Evolutionary conservation across 2,888 invertebrate species (phyloP).

Genomic region (Drosophila infuscata): DNA sequence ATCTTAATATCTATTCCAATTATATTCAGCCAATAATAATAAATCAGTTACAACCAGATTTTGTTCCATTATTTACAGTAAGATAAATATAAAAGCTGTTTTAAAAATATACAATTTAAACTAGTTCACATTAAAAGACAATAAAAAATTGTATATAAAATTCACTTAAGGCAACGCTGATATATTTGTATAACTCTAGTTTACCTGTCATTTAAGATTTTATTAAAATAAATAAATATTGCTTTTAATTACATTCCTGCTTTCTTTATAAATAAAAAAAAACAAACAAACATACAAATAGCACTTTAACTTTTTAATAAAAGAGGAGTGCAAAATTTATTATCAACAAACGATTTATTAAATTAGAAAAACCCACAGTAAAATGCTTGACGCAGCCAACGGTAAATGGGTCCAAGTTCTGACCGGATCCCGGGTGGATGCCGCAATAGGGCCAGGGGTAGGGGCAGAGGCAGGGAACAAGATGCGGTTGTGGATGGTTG

Average conservation of each 20-base stretch:
- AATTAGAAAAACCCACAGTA: constrained; percentile 69
- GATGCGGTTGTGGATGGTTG: constrained; percentile 29
- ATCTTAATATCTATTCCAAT: neutral
- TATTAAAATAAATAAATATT: neutral
- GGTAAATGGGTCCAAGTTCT: constrained; percentile 38
- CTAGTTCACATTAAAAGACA: neutral
- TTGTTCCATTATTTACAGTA: neutral
- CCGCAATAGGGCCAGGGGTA: neutral
- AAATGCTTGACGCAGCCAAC: constrained; percentile 50
- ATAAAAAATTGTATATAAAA: neutral
- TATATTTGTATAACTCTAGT: neutral
- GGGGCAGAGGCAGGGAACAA: constrained; percentile 8
- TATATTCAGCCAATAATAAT: neutral
- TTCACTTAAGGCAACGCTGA: neutral
- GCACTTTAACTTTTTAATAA: constrained; percentile 62
- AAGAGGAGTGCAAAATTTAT: constrained; percentile 71
- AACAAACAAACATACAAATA: neutral
- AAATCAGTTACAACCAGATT: neutral
- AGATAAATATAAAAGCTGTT: neutral
- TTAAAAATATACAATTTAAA: neutral
- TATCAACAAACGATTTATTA: constrained; percentile 78
- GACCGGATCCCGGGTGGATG: constrained; percentile 32
- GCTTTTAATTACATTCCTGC: neutral
- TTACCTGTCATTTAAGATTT: neutral
- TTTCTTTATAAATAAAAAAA: neutral